Evolutionary conservation across 2,888 invertebrate genomes (phyloP).

Genomic region (Pollenia angustigena): DNA sequence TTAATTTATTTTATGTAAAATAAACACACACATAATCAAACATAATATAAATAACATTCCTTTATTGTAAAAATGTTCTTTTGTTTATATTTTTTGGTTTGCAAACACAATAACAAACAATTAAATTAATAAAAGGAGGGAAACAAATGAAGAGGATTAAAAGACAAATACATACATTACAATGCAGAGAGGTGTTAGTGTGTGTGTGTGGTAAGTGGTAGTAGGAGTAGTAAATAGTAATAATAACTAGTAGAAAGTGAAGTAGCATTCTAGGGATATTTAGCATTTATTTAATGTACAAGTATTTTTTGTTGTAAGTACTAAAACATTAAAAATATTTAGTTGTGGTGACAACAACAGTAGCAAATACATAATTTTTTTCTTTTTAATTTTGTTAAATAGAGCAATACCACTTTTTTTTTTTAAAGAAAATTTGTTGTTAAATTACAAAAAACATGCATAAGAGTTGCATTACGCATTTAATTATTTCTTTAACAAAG

Average conservation of each 20-base stretch:
- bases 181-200: background rate
- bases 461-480: constrained; percentile 11
- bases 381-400: background rate
- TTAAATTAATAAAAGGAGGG: constrained; percentile 27
- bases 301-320: constrained; percentile 55
- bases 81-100: constrained; percentile 26
- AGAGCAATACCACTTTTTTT: background rate
- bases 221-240: constrained; percentile 19
- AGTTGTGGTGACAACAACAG: background rate
- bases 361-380: background rate
- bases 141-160: constrained; percentile 29
- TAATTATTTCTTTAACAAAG: constrained; percentile 9
- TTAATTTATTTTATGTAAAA: constrained; percentile 45
- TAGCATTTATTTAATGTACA: constrained; percentile 17
- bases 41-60: constrained; percentile 46
- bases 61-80: constrained; percentile 16
- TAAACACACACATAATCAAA: constrained; percentile 58
- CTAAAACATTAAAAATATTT: constrained; percentile 43
- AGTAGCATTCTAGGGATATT: constrained; percentile 53
- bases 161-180: constrained; percentile 26
- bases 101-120: constrained; percentile 52
- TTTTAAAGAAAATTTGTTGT: background rate
- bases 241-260: constrained; percentile 24
- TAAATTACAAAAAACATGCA: constrained; percentile 35
- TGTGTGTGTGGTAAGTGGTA: constrained; percentile 1